Percentiles rank a stretch among this genome's conserved stretches.
Conservation (phyloP, 2,888 invertebrate genomes). For the Sphinx pinastri region DNA sequence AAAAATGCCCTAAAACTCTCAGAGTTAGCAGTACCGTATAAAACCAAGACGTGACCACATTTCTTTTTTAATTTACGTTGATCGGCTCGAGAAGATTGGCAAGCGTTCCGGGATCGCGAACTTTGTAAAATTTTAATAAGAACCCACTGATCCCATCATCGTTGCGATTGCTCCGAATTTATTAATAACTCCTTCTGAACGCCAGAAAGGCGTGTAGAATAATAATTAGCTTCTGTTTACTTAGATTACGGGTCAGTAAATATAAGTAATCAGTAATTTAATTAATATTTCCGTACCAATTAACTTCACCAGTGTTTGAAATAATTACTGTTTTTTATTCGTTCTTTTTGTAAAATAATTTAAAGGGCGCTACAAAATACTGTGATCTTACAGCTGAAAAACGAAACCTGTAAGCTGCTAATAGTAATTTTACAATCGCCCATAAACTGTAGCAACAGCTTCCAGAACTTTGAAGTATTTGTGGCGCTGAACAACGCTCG, state of each 20-base stretch:
- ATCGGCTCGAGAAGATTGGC: conserved; percentile 7
- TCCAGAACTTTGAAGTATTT: too few relatives aligned
- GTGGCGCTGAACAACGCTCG: too few relatives aligned
- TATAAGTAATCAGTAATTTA: neutral
- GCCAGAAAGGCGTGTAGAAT: conserved; percentile 5
- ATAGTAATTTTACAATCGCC: too few relatives aligned
- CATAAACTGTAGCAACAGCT: too few relatives aligned
- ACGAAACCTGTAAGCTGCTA: too few relatives aligned
- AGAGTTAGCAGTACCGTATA: neutral
- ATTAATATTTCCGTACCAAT: neutral
- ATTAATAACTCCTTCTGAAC: conserved; percentile 18
- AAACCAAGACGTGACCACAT: neutral
- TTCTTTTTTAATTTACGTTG: conserved; percentile 21
- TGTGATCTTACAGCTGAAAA: too few relatives aligned
- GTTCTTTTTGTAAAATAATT: neutral
- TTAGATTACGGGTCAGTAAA: neutral
- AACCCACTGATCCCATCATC: conserved; percentile 11
- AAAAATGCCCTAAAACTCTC: neutral
- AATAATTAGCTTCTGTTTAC: conserved; percentile 9
- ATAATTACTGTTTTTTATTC: too few relatives aligned
- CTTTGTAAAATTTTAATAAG: conserved; percentile 24
- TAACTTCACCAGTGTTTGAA: too few relatives aligned
- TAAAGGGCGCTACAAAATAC: too few relatives aligned
- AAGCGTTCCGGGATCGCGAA: conserved; percentile 6
- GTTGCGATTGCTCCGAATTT: conserved; percentile 17